Evolutionary conservation across 2,888 invertebrate genomes (phyloP).

Genomic region (Drosophila colorata): DNA sequence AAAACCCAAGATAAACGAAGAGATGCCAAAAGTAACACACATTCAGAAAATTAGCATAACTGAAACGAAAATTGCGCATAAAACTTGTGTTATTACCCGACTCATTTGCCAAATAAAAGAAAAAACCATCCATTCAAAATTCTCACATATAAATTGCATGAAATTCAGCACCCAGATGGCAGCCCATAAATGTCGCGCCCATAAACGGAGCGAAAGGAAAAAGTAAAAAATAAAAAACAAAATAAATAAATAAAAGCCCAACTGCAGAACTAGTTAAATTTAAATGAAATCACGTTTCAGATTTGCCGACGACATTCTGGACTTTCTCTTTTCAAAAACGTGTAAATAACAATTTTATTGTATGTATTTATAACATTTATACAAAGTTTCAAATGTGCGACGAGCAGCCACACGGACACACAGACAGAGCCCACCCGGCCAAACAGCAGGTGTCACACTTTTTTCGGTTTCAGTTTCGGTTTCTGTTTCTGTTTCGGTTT

Average conservation of each 20-base stretch:
- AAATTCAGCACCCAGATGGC: conserved; percentile 39
- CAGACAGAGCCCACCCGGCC: conserved; percentile 15
- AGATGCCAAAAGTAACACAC: conserved; percentile 66
- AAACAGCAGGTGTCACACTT: conserved; percentile 69
- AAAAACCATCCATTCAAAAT: conserved; percentile 37
- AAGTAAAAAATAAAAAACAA: conserved; percentile 21
- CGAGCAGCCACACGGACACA: conserved; percentile 32
- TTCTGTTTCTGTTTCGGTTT: conserved; percentile 39
- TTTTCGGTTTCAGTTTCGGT: conserved; percentile 50
- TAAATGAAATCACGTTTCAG: conserved; percentile 70
- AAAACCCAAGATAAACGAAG: conserved; percentile 12
- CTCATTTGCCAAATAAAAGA: conserved; percentile 41
- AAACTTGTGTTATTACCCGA: conserved; percentile 63
- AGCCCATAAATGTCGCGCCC: conserved; percentile 42
- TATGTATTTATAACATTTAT: conserved; percentile 71
- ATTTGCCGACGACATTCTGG: conserved; percentile 50
- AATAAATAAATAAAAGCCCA: conserved; percentile 31
- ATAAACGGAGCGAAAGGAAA: conserved; percentile 25
- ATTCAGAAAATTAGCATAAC: conserved; percentile 54
- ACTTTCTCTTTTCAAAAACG: conserved; percentile 83
- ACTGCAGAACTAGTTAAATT: conserved; percentile 67
- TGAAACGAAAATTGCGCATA: conserved; percentile 55
- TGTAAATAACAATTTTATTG: conserved; percentile 81
- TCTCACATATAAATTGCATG: conserved; percentile 67
- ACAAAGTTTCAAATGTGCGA: conserved; percentile 58